Percentiles rank a stretch among this genome's conserved stretches.
phyloP scores from a whole-genome alignment of 2,113 vertebrate species.

The Syrmaticus mikado region DNA sequence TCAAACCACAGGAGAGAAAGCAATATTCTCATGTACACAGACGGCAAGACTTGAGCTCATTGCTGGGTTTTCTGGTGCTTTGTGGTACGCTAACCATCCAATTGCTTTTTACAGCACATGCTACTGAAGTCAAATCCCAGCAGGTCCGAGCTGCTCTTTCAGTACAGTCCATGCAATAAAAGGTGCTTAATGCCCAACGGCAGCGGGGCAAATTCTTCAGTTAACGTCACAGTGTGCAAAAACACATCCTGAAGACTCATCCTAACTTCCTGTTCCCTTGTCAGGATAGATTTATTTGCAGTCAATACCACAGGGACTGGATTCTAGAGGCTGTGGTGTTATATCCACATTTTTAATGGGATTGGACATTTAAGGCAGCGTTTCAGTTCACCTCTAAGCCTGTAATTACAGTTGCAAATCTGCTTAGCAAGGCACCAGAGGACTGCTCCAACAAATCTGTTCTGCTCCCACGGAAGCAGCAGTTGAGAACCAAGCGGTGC shows the following conservation, averaged over 20 bases:
- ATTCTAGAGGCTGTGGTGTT: not conserved
- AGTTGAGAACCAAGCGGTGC: not conserved
- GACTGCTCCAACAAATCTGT: not conserved
- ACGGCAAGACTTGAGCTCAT: not conserved
- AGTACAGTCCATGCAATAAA: not conserved
- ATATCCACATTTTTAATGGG: not conserved
- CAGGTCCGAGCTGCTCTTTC: not conserved
- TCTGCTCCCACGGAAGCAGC: not conserved
- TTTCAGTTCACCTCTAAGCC: slow-evolving; percentile 20
- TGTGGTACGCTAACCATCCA: not conserved
- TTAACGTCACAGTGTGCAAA: not conserved
- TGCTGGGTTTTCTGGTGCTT: not conserved
- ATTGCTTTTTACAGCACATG: not conserved
- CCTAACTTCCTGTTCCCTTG: not conserved
- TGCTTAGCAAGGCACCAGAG: slow-evolving; percentile 5
- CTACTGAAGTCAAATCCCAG: not conserved
- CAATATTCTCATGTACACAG: not conserved
- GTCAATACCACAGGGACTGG: not conserved
- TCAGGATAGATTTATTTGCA: not conserved
- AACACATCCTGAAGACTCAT: not conserved
- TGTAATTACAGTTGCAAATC: slow-evolving; percentile 29
- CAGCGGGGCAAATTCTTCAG: not conserved
- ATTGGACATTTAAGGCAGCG: slow-evolving; percentile 34
- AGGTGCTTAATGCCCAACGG: not conserved
- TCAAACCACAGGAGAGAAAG: not conserved